Conservation (phyloP, 2,888 invertebrate species). For the Leptopilina syphax region DNA sequence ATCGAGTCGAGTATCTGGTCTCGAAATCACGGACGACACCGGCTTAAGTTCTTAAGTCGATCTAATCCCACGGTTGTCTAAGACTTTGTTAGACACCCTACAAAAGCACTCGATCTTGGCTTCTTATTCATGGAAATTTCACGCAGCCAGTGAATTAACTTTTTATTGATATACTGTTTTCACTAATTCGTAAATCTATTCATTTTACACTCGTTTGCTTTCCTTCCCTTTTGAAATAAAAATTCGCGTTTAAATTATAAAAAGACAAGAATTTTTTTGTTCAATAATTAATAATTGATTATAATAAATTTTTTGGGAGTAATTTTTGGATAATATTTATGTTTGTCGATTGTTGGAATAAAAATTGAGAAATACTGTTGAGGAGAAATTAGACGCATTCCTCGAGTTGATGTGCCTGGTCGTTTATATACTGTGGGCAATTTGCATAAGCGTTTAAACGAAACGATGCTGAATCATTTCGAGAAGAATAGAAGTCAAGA, state of each 20-base stretch:
- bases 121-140: conserved; percentile 28
- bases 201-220: neutral
- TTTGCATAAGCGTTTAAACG: conserved; percentile 72
- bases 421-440: conserved; percentile 53
- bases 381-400: too few species aligned
- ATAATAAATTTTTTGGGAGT: too few species aligned
- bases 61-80: conserved; percentile 37
- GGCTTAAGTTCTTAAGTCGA: conserved; percentile 36
- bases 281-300: too few species aligned
- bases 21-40: conserved; percentile 32
- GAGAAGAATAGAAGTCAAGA: conserved; percentile 60
- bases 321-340: too few species aligned
- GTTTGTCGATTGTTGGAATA: too few species aligned
- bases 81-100: conserved; percentile 36
- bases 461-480: conserved; percentile 67
- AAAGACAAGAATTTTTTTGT: too few species aligned
- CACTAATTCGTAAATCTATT: conserved; percentile 1
- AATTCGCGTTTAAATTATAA: neutral
- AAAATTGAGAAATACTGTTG: too few species aligned
- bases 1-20: conserved; percentile 31
- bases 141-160: neutral
- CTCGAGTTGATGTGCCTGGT: too few species aligned
- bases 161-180: conserved; percentile 1
- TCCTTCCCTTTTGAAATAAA: neutral
- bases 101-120: conserved; percentile 27